Conservation (phyloP, 2,113 vertebrate genomes). For the Tiliqua scincoides region DNA sequence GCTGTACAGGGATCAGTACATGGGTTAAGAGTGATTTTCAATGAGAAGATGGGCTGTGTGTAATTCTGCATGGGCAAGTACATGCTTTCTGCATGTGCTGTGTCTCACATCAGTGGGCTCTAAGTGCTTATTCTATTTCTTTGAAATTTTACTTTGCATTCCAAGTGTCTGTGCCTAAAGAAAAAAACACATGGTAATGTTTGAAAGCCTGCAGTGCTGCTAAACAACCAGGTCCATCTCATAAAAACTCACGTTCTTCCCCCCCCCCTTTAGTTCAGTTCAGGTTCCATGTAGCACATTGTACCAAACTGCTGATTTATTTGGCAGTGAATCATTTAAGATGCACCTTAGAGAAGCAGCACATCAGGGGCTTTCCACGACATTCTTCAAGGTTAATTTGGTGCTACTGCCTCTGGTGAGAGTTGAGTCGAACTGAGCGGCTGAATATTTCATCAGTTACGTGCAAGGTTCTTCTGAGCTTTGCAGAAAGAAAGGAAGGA, state of each 20-base stretch:
- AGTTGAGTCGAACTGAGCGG: not conserved
- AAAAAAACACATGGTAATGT: not conserved
- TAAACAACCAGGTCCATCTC: not conserved
- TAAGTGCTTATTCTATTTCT: not conserved
- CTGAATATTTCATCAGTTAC: not conserved
- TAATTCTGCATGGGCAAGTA: not conserved
- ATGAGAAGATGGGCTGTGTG: not conserved
- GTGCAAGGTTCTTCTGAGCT: not conserved
- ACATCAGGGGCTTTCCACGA: not conserved
- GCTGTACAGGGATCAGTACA: not conserved
- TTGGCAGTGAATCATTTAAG: conserved; percentile 8
- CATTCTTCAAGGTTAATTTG: conserved; percentile 18
- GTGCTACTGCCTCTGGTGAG: not conserved
- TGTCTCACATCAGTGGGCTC: not conserved
- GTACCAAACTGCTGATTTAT: conserved; percentile 10
- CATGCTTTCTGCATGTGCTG: not conserved
- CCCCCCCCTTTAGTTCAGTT: not conserved
- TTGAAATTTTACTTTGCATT: not conserved
- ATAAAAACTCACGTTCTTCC: not conserved
- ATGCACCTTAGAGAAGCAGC: not conserved
- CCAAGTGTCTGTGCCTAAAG: not conserved
- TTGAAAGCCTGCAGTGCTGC: not conserved
- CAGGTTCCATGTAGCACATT: not conserved
- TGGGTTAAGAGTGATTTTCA: not conserved
- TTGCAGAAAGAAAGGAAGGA: conserved; percentile 1